Evolutionary conservation across 2,888 invertebrate genomes (phyloP).

Genomic region (Ephialtes manifestator): DNA sequence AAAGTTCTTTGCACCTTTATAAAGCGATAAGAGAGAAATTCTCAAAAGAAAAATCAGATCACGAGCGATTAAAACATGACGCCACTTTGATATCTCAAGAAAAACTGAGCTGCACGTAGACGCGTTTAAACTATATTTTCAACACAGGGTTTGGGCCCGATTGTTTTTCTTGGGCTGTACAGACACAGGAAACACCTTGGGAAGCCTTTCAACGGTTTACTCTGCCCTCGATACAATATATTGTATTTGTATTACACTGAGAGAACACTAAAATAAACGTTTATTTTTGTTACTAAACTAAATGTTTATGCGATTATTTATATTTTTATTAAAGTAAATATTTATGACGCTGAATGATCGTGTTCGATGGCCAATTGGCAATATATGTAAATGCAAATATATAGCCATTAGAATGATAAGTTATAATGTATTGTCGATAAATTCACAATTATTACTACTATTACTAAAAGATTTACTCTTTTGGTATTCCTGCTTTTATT

Average conservation of each 20-base stretch:
- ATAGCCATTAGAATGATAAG: not conserved
- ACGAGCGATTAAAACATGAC: not conserved
- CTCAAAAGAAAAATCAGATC: not conserved
- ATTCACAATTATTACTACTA: too few species aligned
- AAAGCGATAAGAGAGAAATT: constrained; percentile 26
- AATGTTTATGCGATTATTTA: too few species aligned
- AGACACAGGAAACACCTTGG: not conserved
- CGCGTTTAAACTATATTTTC: constrained; percentile 5
- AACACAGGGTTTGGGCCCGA: not conserved
- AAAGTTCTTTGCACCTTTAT: not conserved
- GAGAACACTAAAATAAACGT: too few species aligned
- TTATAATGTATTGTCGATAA: too few species aligned
- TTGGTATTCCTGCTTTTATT: not conserved
- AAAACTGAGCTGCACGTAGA: constrained; percentile 11
- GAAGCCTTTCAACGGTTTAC: constrained; percentile 14
- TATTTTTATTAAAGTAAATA: too few species aligned
- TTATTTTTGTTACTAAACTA: too few species aligned
- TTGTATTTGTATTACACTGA: not conserved
- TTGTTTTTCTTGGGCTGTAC: not conserved
- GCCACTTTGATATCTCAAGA: constrained; percentile 36
- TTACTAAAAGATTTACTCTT: not conserved
- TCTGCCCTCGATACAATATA: not conserved
- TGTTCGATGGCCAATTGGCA: too few species aligned
- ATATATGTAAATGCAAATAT: too few species aligned
- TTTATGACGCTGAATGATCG: too few species aligned